Evolutionary conservation across 2,113 vertebrate genomes (phyloP).

Genomic region (Hyaena hyaena): DNA sequence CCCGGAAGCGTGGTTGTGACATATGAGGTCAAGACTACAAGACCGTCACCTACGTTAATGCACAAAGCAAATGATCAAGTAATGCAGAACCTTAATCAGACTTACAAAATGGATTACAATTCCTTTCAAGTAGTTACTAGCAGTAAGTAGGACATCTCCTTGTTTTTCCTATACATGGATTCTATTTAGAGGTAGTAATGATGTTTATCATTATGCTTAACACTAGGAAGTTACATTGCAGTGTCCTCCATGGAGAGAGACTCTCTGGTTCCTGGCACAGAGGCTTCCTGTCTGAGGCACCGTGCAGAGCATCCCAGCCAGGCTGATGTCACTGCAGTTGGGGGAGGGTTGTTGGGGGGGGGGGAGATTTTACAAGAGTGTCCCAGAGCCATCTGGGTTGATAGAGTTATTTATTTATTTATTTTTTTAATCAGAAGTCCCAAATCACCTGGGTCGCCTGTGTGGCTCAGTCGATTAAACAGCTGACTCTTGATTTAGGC

Average conservation of each 20-base stretch:
- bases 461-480: too few relatives aligned
- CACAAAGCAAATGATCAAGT: slow-evolving; percentile 67
- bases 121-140: slow-evolving; percentile 72
- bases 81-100: slow-evolving; percentile 54
- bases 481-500: too few relatives aligned
- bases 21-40: slow-evolving; percentile 69
- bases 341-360: accelerated
- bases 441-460: not conserved
- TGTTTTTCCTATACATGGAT: not conserved
- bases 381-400: not conserved
- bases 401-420: not conserved
- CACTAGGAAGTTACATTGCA: not conserved
- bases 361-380: not conserved
- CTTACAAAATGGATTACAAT: not conserved
- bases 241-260: not conserved
- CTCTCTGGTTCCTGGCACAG: not conserved
- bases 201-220: not conserved
- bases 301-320: not conserved
- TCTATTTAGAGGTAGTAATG: not conserved
- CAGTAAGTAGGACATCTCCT: slow-evolving; percentile 61
- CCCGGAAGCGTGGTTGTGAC: slow-evolving; percentile 83
- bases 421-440: not conserved
- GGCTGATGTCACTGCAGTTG: not conserved
- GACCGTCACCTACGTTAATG: slow-evolving; percentile 57
- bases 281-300: not conserved